Evolutionary conservation across 2,888 invertebrate genomes (phyloP).

Genomic region (Sphinx pinastri): DNA sequence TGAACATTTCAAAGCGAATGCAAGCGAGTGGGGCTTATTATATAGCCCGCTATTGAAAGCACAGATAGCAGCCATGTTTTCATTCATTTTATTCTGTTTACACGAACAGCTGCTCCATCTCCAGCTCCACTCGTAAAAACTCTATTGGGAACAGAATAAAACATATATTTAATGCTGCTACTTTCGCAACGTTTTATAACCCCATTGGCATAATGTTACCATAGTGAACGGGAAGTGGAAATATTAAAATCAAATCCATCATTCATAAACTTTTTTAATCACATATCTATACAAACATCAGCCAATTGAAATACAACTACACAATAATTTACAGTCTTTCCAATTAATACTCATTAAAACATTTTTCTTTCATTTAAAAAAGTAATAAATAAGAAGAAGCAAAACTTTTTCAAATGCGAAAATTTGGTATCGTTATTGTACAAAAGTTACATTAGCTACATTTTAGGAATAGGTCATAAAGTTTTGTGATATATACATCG

Average conservation of each 20-base stretch:
- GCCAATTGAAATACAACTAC: slow-evolving; percentile 77
- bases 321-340: slow-evolving; percentile 83
- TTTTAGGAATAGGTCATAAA: slow-evolving; percentile 62
- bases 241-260: slow-evolving; percentile 48
- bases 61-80: slow-evolving; percentile 57
- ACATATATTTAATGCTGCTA: slow-evolving; percentile 59
- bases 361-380: slow-evolving; percentile 66
- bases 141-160: slow-evolving; percentile 71
- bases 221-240: slow-evolving; percentile 36
- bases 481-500: slow-evolving; percentile 70
- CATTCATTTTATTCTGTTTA: slow-evolving; percentile 75
- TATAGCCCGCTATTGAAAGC: slow-evolving; percentile 56
- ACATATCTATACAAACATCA: slow-evolving; percentile 81
- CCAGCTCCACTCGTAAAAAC: slow-evolving; percentile 69
- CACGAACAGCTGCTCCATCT: slow-evolving; percentile 69
- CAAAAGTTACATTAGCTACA: slow-evolving; percentile 72
- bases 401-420: slow-evolving; percentile 76
- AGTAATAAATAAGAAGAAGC: slow-evolving; percentile 80
- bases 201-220: slow-evolving; percentile 43
- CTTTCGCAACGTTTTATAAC: slow-evolving; percentile 52
- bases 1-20: slow-evolving; percentile 54
- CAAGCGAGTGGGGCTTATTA: slow-evolving; percentile 52
- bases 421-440: slow-evolving; percentile 83
- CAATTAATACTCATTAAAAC: slow-evolving; percentile 77
- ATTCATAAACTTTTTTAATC: slow-evolving; percentile 80